Evolutionary conservation across 2,888 invertebrate genomes (phyloP), one percentile per base, ranked within the genome.

Genomic region (Diarsia brunnea): DNA sequence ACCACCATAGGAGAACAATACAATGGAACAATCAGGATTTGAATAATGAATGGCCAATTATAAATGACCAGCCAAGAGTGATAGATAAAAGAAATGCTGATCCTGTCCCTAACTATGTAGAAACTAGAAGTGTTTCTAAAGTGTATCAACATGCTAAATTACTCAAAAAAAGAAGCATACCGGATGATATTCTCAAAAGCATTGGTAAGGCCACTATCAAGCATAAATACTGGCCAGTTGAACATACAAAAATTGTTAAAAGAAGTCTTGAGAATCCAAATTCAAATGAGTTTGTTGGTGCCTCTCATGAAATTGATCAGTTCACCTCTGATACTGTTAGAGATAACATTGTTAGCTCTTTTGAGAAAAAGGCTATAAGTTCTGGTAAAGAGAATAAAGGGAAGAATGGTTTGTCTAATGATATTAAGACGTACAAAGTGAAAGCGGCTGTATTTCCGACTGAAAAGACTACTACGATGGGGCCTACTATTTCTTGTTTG

Each of bases 1-100:
- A 96, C 72, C 96, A 96, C 58, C 96, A 96, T 75, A 94, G 95
- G 85, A 91, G 96, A 76, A 95, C 95, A 31, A 95, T 93, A 74
- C 95, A 95, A 60, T 94, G 95, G 94, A 94, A 86, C 63, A 87
- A 78, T 61, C 84, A 85, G 11, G 95, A 95, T 75, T 70, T 90
- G 2, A 90, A 86, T 76, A 91, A 94, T 75, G 93, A 92, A 86
- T 93, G 94, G 94, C 91, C 91, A 76, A 85, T 84, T 47, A 78
- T 91, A 55, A 87, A 88, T 19, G 93, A 93, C 24, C 90, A 92
- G 21, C 89, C 91, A 43, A 93, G 90, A 80, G 84, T 89, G 8
- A 90, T 93, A 65, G 91, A 87, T 69, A 95, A 95, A 89, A 93
- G 94, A 83, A 93, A 91, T 87, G 83, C 91, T 11, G 89, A 90